Evolutionary conservation across 2,113 vertebrate genomes (phyloP), one percentile per base, ranked within the genome.

Genomic region (Semicossyphus pulcher): DNA sequence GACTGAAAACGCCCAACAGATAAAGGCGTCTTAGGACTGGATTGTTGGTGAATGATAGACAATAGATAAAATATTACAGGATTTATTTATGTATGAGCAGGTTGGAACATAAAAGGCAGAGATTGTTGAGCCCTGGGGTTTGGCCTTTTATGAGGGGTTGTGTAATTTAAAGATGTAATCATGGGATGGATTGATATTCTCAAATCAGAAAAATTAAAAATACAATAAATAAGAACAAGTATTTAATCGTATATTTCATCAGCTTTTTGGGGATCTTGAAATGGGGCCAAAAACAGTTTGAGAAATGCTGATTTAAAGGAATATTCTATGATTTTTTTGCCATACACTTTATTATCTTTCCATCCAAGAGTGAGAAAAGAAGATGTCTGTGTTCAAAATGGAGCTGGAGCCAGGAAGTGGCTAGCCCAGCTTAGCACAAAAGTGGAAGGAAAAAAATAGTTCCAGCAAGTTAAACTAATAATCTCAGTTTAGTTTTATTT

Each of bases 11-110:
- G 90, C 21, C 32, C 95, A 96, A 87, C 86, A 86, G 66, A 90
- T 97, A 75, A 62, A 87, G 25, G 54, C 87, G 54, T 93, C 92
- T n/a, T 96, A 95, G 57, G 47, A 71, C 39, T 15, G 21, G 34
- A 39, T 1, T 47, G 31, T 28, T 11, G 8, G 14, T 45, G 18
- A 63, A 71, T n/a, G 49, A 12, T 23, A 20, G 29, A 29, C 28
- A 15, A 2, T n/a, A 29, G 25, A 48, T 12, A 52, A 28, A 32
- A 34, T 42, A 26, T 36, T 2, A 9, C 16, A 26, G 7, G 11
- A 42, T 51, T 62, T 78, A 84, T 81, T 86, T 75, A 71, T 80
- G 34, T 36, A 41, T 18, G 20, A 65, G 1, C 26, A 37, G 36
- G 34, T 9, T 26, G 21, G n/a, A 34, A 48, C 23, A 12, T 23